phyloP scores from a whole-genome alignment of 2,797 vertebrate species.

The Smutsia gigantea region DNA sequence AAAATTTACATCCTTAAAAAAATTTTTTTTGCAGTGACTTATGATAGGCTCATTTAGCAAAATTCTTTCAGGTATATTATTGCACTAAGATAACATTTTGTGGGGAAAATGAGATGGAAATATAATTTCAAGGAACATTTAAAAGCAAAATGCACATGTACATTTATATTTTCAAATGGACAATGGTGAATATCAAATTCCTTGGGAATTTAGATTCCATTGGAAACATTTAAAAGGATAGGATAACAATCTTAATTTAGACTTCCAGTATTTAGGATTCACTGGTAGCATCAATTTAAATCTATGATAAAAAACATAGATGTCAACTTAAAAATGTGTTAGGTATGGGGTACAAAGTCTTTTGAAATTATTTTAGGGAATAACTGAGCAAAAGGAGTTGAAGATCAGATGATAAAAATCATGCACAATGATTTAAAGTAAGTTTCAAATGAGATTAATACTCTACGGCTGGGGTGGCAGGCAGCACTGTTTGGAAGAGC shows the following conservation, averaged over 20 bases:
- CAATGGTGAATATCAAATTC: neutral
- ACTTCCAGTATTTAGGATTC: neutral
- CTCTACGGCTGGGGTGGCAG: neutral
- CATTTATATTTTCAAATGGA: neutral
- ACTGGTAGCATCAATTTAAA: neutral
- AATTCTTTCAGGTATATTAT: neutral
- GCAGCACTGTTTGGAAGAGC: neutral
- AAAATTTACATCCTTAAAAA: neutral
- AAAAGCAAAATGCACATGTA: neutral
- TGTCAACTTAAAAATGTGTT: neutral
- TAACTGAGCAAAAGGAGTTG: neutral
- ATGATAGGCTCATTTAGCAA: neutral
- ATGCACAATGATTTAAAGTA: neutral
- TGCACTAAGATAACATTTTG: neutral
- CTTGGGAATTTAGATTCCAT: neutral
- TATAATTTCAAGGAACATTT: neutral
- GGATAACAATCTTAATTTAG: neutral
- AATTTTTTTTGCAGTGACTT: neutral
- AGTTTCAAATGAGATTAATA: neutral
- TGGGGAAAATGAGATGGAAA: neutral
- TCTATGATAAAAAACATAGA: neutral
- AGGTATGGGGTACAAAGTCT: neutral
- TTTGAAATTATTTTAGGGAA: constrained; percentile 10
- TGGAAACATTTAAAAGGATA: neutral
- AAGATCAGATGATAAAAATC: neutral